Evolutionary conservation across 2,888 invertebrate genomes (phyloP).

Genomic region (Coenonympha glycerion): DNA sequence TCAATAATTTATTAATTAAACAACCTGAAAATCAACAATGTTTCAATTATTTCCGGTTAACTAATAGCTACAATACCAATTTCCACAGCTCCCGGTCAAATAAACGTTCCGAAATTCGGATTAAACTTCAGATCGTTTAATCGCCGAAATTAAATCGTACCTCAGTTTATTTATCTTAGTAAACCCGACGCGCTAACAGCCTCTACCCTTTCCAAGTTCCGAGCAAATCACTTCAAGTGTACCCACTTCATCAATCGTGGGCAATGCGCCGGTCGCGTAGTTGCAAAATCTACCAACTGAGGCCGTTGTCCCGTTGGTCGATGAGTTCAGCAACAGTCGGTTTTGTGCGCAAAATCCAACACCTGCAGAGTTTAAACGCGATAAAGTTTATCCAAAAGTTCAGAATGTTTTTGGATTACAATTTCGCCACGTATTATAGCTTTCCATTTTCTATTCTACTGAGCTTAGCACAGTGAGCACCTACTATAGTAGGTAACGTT

Average conservation of each 20-base stretch:
- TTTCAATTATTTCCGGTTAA: neutral
- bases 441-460: no score
- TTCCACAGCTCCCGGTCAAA: neutral
- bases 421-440: no score
- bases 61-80: neutral
- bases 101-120: neutral
- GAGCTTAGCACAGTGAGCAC: no score
- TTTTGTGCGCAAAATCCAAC: no score
- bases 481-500: no score
- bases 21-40: neutral
- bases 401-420: no score
- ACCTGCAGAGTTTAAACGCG: no score
- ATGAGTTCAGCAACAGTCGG: no score
- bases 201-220: conserved; percentile 22
- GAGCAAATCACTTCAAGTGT: conserved; percentile 33
- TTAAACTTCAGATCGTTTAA: conserved; percentile 9
- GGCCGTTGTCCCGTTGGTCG: no score
- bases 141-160: conserved; percentile 21
- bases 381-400: no score
- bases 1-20: neutral
- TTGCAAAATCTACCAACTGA: no score
- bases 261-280: no score
- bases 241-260: conserved; percentile 36
- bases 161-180: conserved; percentile 35
- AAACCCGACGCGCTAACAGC: conserved; percentile 28